Conservation (phyloP, 2,797 vertebrate genomes). For the Gadopsis marmoratus region DNA sequence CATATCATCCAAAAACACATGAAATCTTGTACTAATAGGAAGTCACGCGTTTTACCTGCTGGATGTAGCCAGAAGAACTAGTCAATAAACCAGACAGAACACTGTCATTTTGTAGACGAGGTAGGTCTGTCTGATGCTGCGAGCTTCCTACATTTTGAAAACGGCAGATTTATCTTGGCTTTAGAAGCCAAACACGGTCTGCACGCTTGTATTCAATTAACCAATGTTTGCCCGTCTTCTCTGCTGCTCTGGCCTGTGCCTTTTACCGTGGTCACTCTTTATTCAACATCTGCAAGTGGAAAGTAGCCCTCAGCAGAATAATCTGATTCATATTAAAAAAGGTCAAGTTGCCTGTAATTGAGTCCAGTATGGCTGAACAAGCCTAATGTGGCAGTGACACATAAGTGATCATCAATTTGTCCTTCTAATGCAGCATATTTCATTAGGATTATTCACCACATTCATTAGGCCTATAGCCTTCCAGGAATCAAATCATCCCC, state of each 20-base stretch:
- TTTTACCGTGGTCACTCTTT: conserved; percentile 12
- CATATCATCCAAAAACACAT: too few species aligned
- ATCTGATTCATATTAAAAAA: conserved; percentile 42
- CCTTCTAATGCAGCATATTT: conserved; percentile 29
- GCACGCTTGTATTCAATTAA: too few species aligned
- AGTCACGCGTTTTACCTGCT: neutral
- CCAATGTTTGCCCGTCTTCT: neutral
- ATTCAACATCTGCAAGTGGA: conserved; percentile 9
- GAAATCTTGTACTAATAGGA: neutral
- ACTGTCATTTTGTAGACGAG: too few species aligned
- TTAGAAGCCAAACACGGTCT: neutral
- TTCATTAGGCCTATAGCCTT: conserved; percentile 52
- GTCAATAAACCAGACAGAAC: neutral
- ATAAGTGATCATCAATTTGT: conserved; percentile 41
- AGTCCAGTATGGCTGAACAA: conserved; percentile 18
- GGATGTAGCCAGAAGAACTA: neutral
- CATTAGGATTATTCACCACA: conserved; percentile 56
- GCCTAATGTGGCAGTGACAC: conserved; percentile 30
- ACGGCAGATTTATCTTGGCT: neutral
- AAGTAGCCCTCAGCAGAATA: conserved; percentile 21
- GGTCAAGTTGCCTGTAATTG: conserved; percentile 55
- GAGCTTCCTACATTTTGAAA: neutral
- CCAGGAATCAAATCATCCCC: conserved; percentile 57
- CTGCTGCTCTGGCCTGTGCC: neutral
- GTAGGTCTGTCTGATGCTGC: neutral